These are phyloP conservation scores for Phenganax stokvisi DNA, from an alignment of 92 coral and sea anemone species.

Conservation along the genomic window DNA sequence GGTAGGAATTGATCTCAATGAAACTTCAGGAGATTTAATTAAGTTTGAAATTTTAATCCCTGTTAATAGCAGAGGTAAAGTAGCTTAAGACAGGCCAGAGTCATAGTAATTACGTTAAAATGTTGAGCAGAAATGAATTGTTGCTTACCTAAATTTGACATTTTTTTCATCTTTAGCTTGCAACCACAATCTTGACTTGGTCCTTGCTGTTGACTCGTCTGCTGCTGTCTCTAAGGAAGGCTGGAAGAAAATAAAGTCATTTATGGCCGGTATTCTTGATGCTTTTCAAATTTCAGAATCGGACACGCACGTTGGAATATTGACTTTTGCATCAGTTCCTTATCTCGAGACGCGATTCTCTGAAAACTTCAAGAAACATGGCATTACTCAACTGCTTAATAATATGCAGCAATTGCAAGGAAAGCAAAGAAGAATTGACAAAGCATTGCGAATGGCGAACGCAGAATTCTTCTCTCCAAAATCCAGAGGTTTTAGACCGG, in stretches of 20 bases:
- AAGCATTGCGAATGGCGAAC: constrained; percentile 35
- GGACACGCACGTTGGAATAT: constrained; percentile 28
- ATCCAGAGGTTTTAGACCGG: constrained; percentile 20
- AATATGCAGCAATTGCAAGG: constrained; percentile 39
- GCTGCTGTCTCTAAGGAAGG: constrained; percentile 30
- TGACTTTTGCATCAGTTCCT: constrained; percentile 32
- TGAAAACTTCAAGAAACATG: constrained; percentile 25
- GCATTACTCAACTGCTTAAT: constrained; percentile 15
- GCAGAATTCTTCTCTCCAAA: constrained; percentile 38
- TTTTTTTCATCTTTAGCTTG: constrained; percentile 11
- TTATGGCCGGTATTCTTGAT: constrained; percentile 32
- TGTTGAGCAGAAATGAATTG: neutral
- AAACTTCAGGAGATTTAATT: neutral
- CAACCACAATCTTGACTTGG: constrained; percentile 36
- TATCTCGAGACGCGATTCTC: constrained; percentile 26
- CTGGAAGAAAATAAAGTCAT: constrained; percentile 28
- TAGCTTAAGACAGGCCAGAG: too few species aligned
- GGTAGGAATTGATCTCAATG: neutral
- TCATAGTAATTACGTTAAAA: too few species aligned
- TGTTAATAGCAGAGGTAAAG: too few species aligned
- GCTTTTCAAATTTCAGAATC: constrained; percentile 31
- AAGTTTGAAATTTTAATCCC: neutral
- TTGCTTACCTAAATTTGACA: neutral
- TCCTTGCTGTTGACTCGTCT: constrained; percentile 35
- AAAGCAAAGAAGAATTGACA: constrained; percentile 34